Evolutionary conservation across 2,113 vertebrate species (phyloP).

Genomic region (Cyanocitta stelleri): DNA sequence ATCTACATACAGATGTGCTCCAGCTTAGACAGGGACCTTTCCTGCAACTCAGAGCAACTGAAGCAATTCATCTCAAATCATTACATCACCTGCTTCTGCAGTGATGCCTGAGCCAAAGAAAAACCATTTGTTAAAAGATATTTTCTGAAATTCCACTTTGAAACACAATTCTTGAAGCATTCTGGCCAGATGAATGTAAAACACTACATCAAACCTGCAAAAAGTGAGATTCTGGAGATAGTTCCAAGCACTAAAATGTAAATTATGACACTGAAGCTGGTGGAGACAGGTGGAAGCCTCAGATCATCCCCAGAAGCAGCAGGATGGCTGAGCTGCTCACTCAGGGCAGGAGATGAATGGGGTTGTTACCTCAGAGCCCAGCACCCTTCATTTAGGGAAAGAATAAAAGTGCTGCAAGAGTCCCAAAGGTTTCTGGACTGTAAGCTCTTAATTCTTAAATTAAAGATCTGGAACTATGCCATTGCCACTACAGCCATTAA

Average conservation of each 20-base stretch:
- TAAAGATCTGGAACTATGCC: neutral
- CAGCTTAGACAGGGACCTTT: neutral
- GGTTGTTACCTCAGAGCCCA: neutral
- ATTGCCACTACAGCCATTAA: neutral
- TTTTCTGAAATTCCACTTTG: neutral
- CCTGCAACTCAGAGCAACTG: neutral
- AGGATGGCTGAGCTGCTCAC: neutral
- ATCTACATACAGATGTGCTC: neutral
- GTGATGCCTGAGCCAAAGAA: neutral
- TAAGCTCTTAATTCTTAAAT: neutral
- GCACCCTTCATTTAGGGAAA: rapidly evolving
- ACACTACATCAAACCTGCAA: neutral
- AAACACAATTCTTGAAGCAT: neutral
- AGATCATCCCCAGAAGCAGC: neutral
- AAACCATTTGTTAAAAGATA: neutral
- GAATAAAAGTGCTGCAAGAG: neutral
- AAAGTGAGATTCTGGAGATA: neutral
- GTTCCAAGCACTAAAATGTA: neutral
- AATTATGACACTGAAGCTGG: neutral
- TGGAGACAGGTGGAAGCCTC: neutral
- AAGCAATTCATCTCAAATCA: neutral
- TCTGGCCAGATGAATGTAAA: neutral
- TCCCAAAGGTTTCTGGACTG: neutral
- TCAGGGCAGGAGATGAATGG: neutral
- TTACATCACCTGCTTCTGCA: neutral